A percentile compares a stretch with the other conserved stretches of the same genome.
These are phyloP conservation scores for Sebastes steindachneri DNA, from an alignment of 2,797 vertebrate species.

Conservation along the genomic window DNA sequence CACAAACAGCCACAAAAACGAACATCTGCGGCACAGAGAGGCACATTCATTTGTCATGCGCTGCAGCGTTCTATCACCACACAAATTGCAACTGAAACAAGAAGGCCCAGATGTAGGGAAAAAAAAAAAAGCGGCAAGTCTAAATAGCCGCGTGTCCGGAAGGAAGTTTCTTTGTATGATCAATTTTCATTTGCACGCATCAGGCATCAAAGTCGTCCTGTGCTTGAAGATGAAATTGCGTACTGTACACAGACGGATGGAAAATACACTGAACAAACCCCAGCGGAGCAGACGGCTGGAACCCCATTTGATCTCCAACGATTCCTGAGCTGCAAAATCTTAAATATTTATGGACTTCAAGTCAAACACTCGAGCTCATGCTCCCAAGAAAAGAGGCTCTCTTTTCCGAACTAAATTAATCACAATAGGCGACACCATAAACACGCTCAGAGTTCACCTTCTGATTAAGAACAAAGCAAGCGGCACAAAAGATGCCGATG, in stretches of 20 bases:
- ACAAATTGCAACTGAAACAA: conserved; percentile 7
- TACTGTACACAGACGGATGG: neutral
- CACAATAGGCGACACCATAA: neutral
- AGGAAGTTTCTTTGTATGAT: conserved; percentile 1
- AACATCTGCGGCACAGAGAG: conserved; percentile 41
- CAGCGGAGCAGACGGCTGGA: conserved; percentile 16
- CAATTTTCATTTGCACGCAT: conserved; percentile 7
- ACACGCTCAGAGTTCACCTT: conserved; percentile 4
- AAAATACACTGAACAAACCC: conserved; percentile 11
- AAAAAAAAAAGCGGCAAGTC: neutral
- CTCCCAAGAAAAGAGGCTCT: conserved; percentile 1
- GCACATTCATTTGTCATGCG: conserved; percentile 37
- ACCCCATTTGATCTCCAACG: conserved; percentile 46
- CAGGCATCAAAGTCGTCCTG: neutral
- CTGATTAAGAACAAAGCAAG: conserved; percentile 15
- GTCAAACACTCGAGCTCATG: conserved; percentile 1
- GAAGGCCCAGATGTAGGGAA: neutral
- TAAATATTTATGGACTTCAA: conserved; percentile 61
- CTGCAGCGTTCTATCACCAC: conserved; percentile 23
- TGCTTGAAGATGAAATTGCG: neutral
- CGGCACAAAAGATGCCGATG: neutral
- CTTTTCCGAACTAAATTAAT: conserved; percentile 23
- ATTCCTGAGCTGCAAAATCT: conserved; percentile 48
- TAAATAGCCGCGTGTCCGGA: neutral
- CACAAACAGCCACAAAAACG: conserved; percentile 12